Conservation (phyloP, 2,113 vertebrate genomes). For the Pungitius pungitius region DNA sequence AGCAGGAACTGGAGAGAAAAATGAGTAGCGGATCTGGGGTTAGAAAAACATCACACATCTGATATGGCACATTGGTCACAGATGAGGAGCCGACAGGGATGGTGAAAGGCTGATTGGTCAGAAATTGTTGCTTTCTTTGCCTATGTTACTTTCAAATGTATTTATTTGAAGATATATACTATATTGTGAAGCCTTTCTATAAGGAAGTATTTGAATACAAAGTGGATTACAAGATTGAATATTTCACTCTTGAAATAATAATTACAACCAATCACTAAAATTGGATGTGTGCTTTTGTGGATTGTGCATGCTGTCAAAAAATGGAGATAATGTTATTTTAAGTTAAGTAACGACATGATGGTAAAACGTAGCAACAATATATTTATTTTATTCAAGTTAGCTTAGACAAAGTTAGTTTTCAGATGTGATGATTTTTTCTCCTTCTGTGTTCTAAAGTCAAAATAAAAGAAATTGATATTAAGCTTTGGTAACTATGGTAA, state of each 20-base stretch:
- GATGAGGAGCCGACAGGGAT: not conserved
- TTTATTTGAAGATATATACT: too few species aligned
- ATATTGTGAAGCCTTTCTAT: too few species aligned
- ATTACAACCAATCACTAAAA: not conserved
- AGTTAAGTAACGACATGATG: not conserved
- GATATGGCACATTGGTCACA: not conserved
- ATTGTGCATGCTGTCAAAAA: not conserved
- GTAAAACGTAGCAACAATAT: not conserved
- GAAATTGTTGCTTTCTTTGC: too few species aligned
- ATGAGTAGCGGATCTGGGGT: not conserved
- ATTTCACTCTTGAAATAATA: not conserved
- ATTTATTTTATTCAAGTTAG: not conserved
- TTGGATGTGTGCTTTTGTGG: not conserved
- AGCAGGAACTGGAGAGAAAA: not conserved
- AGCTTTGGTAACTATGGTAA: conserved; percentile 26
- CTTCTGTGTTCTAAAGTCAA: conserved; percentile 10
- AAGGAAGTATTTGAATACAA: not conserved
- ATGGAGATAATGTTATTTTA: not conserved
- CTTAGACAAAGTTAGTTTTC: not conserved
- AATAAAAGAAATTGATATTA: not conserved
- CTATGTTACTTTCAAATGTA: too few species aligned
- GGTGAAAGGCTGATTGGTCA: not conserved
- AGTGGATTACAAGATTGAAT: not conserved
- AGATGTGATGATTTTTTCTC: too few species aligned
- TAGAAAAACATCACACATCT: not conserved